phyloP scores from a whole-genome alignment of 2,113 vertebrate genomes.

The Ranitomeya variabilis region DNA sequence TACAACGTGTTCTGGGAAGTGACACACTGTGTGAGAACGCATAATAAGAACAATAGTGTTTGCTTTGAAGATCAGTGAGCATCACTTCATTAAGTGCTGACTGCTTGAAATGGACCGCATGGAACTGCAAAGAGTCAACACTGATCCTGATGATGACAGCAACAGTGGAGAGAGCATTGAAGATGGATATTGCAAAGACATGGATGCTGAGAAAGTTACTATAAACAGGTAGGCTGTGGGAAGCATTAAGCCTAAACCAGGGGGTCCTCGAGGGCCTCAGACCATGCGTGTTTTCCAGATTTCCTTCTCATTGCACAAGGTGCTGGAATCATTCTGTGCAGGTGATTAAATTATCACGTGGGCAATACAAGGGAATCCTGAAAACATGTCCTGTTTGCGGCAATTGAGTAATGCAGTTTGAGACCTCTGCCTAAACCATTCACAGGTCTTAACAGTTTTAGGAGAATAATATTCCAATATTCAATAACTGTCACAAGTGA shows the following conservation, averaged over 20 bases:
- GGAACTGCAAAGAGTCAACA: conserved; percentile 89
- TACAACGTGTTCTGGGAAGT: conserved; percentile 70
- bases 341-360: too few relatives aligned
- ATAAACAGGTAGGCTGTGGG: conserved; percentile 78
- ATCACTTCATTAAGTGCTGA: conserved; percentile 67
- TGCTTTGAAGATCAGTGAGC: conserved; percentile 66
- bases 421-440: too few relatives aligned
- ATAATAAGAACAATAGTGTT: conserved; percentile 67
- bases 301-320: too few relatives aligned
- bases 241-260: too few relatives aligned
- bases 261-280: too few relatives aligned
- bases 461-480: background rate
- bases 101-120: conserved; percentile 81
- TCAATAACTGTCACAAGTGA: background rate
- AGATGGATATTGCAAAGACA: conserved; percentile 74
- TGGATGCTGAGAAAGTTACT: conserved; percentile 79
- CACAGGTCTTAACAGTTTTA: too few relatives aligned
- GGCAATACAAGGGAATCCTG: too few relatives aligned
- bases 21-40: conserved; percentile 59
- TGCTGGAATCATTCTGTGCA: too few relatives aligned
- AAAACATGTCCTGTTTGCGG: too few relatives aligned
- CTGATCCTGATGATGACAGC: conserved; percentile 81
- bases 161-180: conserved; percentile 83
- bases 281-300: too few relatives aligned
- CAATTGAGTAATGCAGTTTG: too few relatives aligned